These are phyloP conservation scores for Leiothrix lutea DNA, from an alignment of 2,113 vertebrate genomes.

Conservation along the genomic window DNA sequence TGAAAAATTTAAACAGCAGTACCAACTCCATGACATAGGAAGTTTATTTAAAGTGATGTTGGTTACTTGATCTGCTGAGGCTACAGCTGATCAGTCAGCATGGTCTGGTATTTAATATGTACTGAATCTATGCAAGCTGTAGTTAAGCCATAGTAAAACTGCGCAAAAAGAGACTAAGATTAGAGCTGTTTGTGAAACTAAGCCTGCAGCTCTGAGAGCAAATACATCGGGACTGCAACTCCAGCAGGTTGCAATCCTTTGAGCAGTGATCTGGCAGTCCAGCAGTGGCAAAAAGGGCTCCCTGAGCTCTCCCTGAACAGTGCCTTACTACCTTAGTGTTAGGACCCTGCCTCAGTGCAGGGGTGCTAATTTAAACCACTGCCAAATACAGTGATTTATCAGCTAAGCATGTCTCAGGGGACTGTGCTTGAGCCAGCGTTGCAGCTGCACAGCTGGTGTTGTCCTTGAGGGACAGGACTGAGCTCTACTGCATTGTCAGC, in stretches of 20 bases:
- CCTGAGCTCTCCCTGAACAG: not conserved
- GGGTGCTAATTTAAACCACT: not conserved
- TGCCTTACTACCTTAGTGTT: not conserved
- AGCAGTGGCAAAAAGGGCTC: not conserved
- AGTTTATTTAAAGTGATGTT: not conserved
- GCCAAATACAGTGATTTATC: not conserved
- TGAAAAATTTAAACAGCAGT: not conserved
- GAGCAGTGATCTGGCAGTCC: not conserved
- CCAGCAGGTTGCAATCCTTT: not conserved
- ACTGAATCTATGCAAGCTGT: not conserved
- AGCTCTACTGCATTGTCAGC: accelerated
- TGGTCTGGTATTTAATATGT: not conserved
- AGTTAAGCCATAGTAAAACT: not conserved
- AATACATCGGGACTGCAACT: not conserved
- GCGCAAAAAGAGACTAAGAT: not conserved
- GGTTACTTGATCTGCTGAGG: not conserved
- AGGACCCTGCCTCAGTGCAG: not conserved
- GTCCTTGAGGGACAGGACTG: not conserved
- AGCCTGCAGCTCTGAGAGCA: not conserved
- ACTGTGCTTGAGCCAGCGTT: not conserved
- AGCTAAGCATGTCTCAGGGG: not conserved
- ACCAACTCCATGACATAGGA: not conserved
- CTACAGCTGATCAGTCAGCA: not conserved
- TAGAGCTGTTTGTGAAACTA: accelerated
- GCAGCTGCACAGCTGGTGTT: not conserved